These are phyloP conservation scores for Tenthredo notha DNA, from an alignment of 2,888 invertebrate genomes.

Conservation along the genomic window DNA sequence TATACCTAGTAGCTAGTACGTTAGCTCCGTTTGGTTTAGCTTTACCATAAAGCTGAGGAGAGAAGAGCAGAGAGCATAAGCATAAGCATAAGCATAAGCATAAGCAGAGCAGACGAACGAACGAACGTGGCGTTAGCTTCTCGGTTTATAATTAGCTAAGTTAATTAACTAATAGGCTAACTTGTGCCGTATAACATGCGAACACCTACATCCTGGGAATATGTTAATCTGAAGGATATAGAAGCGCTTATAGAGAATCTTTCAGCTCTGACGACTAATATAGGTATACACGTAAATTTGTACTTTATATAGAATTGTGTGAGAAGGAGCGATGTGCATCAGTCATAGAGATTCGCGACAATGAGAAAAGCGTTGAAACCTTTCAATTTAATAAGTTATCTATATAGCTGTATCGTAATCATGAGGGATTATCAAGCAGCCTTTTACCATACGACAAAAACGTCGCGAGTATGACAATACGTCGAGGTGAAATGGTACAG, in stretches of 20 bases:
- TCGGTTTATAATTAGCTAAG: constrained; percentile 19
- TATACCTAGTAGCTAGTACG: neutral
- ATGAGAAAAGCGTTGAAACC: neutral
- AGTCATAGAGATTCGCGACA: neutral
- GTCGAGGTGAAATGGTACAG: neutral
- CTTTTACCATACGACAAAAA: neutral
- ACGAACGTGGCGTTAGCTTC: neutral
- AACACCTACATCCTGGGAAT: neutral
- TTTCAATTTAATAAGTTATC: constrained; percentile 31
- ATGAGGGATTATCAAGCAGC: neutral
- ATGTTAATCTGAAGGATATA: neutral
- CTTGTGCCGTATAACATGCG: neutral
- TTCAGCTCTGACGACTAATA: neutral
- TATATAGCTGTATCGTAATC: neutral
- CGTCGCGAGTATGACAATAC: neutral
- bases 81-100: too few species aligned
- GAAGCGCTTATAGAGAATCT: neutral
- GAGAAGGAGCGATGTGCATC: neutral
- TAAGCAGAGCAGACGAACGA: neutral
- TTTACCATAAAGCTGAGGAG: neutral
- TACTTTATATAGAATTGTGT: neutral
- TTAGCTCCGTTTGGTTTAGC: constrained; percentile 18
- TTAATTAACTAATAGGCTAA: constrained; percentile 27
- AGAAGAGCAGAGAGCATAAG: neutral
- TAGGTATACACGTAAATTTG: neutral